phyloP scores from a whole-genome alignment of 2,797 vertebrate genomes.

The Galagoides demidoff region DNA sequence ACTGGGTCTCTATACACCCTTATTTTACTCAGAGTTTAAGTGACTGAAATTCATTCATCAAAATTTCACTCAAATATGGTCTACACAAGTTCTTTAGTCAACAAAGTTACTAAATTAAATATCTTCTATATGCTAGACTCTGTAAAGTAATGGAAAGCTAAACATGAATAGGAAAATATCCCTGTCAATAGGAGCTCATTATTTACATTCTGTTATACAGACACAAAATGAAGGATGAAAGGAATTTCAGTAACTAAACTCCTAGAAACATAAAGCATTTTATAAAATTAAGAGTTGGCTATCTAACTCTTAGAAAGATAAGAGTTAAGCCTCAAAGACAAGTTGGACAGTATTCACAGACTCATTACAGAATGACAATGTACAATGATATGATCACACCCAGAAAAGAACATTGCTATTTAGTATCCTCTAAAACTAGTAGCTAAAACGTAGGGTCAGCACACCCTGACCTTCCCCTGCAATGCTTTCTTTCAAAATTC shows the following conservation, averaged over 20 bases:
- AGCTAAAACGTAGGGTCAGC: not conserved
- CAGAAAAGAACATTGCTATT: not conserved
- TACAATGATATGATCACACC: not conserved
- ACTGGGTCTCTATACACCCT: not conserved
- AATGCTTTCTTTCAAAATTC: not conserved
- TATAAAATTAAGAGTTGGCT: not conserved
- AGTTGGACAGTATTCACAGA: not conserved
- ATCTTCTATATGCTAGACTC: not conserved
- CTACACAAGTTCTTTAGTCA: not conserved
- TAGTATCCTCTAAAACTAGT: not conserved
- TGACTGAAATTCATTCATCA: not conserved
- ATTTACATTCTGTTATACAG: not conserved
- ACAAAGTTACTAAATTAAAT: not conserved
- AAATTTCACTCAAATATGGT: not conserved
- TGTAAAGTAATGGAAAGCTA: not conserved
- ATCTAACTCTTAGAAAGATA: not conserved
- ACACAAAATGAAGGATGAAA: not conserved
- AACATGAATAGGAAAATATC: slow-evolving; percentile 27
- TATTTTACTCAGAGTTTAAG: not conserved
- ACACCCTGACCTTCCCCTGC: not conserved
- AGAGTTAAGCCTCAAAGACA: not conserved
- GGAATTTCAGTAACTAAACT: not conserved
- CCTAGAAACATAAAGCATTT: not conserved
- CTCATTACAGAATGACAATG: not conserved
- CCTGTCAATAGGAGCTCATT: slow-evolving; percentile 60